Evolutionary conservation across 2,113 vertebrate species (phyloP).

Genomic region (Cochlearius cochlearius): DNA sequence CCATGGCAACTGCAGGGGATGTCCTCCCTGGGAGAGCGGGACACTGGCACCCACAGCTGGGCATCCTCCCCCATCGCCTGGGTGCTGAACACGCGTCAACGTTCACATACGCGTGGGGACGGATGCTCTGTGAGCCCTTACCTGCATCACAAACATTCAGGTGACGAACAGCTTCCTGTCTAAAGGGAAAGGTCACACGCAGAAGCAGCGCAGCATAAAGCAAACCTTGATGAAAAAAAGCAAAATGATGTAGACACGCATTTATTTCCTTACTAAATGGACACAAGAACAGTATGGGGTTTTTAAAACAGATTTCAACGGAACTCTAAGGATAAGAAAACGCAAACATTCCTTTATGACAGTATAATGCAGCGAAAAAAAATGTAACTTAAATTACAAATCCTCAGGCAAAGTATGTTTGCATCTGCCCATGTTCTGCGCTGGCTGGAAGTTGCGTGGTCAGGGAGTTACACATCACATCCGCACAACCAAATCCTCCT

Average conservation of each 20-base stretch:
- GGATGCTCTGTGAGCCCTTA: accelerated
- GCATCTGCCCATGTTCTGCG: not conserved
- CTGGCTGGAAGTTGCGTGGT: not conserved
- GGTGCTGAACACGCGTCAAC: accelerated
- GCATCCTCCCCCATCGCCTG: accelerated
- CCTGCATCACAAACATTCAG: accelerated
- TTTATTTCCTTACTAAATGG: not conserved
- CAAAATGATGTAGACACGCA: not conserved
- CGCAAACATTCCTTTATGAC: not conserved
- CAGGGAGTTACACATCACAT: not conserved
- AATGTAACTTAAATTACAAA: not conserved
- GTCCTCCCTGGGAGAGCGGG: not conserved
- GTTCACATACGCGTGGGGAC: accelerated
- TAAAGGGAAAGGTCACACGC: not conserved
- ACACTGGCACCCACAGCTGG: accelerated
- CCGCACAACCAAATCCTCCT: not conserved
- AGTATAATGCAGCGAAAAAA: not conserved
- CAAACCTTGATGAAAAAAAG: not conserved
- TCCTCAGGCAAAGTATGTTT: not conserved
- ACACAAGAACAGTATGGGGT: not conserved
- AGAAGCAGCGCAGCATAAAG: not conserved
- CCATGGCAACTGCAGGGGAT: not conserved
- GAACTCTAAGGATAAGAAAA: not conserved
- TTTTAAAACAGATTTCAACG: not conserved
- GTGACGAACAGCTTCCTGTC: accelerated